Evolutionary conservation across 2,888 invertebrate genomes (phyloP), one percentile per base, ranked within the genome.

Genomic region (Venusia cambrica): DNA sequence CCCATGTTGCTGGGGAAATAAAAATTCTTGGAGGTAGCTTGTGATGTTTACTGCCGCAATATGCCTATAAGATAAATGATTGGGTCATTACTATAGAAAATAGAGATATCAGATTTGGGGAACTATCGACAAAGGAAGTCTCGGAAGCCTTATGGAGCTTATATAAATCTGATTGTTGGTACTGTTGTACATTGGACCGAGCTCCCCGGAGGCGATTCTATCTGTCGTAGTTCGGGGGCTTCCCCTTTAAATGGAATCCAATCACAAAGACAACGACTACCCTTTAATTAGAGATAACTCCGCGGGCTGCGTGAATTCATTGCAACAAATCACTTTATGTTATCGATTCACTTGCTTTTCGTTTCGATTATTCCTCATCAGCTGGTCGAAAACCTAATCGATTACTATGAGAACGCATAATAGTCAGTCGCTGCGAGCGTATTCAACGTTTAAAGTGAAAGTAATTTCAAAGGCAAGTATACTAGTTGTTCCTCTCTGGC

Each of bases 231-330:
- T 61, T 58, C 45, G 57, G 51, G 57, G 64, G 59, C 58, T 56
- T 58, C 59, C 63, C 58, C 60, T 70, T 56, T 67, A 59, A 60
- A 62, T 64, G 62, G 60, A 70, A 73, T 74, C 70, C 74, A 79
- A 80, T 80, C 74, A 74, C 68, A 68, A 67, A 65, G 68, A 75
- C 76, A 74, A 75, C 73, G 57, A 68, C 69, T 71, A 70, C 62
- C 61, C 73, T 74, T 71, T 80, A 77, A 79, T 78, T 79, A 73
- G 70, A 76, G 67, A 58, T 63, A 42, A 37, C 53, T 75, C 78
- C 64, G 49, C 58, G 46, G 74, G 77, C 71, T 30, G 19, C 29
- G 20, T 38, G 28, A 43, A 40, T 45, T 43, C 32, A 43, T 38
- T 38, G 36, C 45, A 33, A 27, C 18, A 15, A 33, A 38, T 32